Evolutionary conservation across 2,888 invertebrate species (phyloP).

Genomic region (Pollenia amentaria): DNA sequence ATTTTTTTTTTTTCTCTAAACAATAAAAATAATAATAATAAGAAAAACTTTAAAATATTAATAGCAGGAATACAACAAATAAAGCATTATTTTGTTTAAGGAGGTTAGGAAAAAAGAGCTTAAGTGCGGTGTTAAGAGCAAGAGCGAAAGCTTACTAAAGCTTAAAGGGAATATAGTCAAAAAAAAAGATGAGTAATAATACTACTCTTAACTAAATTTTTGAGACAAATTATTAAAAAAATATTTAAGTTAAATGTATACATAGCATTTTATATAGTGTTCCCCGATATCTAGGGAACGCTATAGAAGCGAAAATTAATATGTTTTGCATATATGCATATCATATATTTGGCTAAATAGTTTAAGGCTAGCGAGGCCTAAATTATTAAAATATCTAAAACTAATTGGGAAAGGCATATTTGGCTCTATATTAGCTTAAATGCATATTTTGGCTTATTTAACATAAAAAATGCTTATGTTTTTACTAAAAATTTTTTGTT

Average conservation of each 20-base stretch:
- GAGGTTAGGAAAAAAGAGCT: background rate
- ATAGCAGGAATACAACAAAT: slow-evolving; percentile 34
- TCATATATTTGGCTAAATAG: no score
- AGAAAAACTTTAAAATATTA: slow-evolving; percentile 22
- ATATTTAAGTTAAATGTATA: background rate
- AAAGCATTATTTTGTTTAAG: slow-evolving; percentile 1
- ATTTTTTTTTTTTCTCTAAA: slow-evolving; percentile 15
- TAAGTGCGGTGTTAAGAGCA: background rate
- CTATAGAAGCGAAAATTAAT: no score
- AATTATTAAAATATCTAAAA: no score
- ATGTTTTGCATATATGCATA: no score
- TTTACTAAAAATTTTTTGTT: no score
- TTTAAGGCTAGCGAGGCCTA: no score
- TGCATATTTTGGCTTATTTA: no score
- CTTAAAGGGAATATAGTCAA: background rate
- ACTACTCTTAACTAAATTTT: background rate
- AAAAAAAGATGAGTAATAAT: background rate
- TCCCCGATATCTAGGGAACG: no score
- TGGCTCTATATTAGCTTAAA: no score
- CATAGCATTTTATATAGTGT: no score
- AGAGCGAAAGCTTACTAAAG: background rate
- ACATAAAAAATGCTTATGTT: no score
- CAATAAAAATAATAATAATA: slow-evolving; percentile 23
- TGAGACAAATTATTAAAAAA: background rate
- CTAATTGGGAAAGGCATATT: no score